Conservation (phyloP, 2,888 invertebrate species). For the Platerodrilus igneus region DNA sequence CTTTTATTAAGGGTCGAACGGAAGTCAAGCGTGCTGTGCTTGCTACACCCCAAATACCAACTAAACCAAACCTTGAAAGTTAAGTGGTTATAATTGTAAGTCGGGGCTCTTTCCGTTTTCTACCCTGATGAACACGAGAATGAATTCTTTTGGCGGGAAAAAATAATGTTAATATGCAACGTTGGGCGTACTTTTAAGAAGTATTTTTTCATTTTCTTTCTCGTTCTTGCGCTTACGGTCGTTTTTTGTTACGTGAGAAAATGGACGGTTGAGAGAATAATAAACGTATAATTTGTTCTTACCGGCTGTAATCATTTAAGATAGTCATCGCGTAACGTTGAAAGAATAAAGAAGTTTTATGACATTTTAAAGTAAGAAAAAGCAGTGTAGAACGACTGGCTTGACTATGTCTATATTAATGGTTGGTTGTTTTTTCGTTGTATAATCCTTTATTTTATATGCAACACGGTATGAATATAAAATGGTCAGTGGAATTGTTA, state of each 20-base stretch:
- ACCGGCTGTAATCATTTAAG: constrained; percentile 4
- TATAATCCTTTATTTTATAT: too few relatives aligned
- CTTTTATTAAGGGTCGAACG: constrained; percentile 15
- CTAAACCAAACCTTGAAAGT: too few relatives aligned
- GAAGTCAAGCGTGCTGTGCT: constrained; percentile 19
- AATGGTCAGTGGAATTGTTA: too few relatives aligned
- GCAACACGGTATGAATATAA: too few relatives aligned
- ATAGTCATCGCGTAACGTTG: constrained; percentile 5
- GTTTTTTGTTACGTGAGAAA: constrained; percentile 3
- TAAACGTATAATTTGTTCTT: constrained; percentile 5
- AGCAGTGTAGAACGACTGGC: too few relatives aligned
- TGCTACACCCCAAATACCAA: constrained; percentile 13
- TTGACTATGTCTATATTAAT: too few relatives aligned
- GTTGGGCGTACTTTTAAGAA: too few relatives aligned
- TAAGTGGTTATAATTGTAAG: constrained; percentile 35
- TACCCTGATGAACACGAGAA: constrained; percentile 23
- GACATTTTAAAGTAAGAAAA: constrained; percentile 1
- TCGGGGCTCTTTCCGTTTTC: constrained; percentile 31
- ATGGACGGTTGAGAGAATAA: too few relatives aligned
- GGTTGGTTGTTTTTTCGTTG: too few relatives aligned
- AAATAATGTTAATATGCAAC: constrained; percentile 12
- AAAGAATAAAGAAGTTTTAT: constrained; percentile 4
- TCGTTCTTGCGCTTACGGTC: too few relatives aligned
- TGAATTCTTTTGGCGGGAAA: constrained; percentile 18
- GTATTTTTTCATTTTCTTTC: too few relatives aligned